A percentile compares a stretch with the other conserved stretches of the same genome.
Evolutionary conservation across 1,140 invertebrate genomes (phyloP).

Genomic region (Ephestia elutella): DNA sequence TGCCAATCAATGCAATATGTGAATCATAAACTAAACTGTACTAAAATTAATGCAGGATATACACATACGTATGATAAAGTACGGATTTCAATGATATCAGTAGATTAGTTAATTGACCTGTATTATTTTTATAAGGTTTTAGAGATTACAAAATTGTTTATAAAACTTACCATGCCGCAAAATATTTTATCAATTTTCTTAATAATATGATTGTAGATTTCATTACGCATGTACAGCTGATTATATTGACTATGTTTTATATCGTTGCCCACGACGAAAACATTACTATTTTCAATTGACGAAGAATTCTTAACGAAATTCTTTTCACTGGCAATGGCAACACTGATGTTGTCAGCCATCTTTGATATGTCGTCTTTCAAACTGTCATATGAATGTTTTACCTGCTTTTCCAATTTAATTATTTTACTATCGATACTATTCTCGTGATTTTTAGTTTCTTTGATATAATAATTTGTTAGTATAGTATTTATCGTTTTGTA

Average conservation of each 20-base stretch:
- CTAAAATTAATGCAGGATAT: background rate
- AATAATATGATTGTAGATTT: constrained; percentile 64
- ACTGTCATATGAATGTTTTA: constrained; percentile 50
- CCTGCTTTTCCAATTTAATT: constrained; percentile 51
- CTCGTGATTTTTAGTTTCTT: constrained; percentile 58
- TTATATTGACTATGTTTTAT: constrained; percentile 49
- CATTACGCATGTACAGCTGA: constrained; percentile 45
- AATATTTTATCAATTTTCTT: constrained; percentile 63
- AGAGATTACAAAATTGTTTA: background rate
- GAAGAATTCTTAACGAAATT: constrained; percentile 33
- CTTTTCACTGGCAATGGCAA: constrained; percentile 45
- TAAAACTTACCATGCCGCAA: constrained; percentile 56
- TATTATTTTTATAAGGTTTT: background rate
- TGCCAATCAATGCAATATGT: background rate
- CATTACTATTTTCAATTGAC: constrained; percentile 53
- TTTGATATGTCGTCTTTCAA: constrained; percentile 49
- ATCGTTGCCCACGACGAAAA: constrained; percentile 54
- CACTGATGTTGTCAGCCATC: constrained; percentile 35
- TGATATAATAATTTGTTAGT: constrained; percentile 63
- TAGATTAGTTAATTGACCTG: constrained; percentile 1
- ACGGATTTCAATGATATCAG: background rate
- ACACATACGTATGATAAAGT: background rate
- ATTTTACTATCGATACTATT: constrained; percentile 53
- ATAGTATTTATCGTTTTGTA: constrained; percentile 64
- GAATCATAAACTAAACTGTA: background rate